Base-by-base conservation (phyloP, 2,113 vertebrate genomes). In the Solea senegalensis region DNA sequence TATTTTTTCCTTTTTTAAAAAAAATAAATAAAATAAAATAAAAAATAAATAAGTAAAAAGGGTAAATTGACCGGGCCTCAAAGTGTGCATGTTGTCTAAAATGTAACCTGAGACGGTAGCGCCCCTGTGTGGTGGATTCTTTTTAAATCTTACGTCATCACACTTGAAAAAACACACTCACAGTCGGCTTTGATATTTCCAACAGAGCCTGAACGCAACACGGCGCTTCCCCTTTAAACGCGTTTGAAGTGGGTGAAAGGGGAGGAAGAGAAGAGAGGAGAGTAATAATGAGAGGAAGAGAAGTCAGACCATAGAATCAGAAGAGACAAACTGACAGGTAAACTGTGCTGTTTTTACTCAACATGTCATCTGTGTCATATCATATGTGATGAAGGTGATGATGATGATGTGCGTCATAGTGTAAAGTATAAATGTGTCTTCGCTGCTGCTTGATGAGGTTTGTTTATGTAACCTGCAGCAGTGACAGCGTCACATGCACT, bases 201-300 rank as follows among this genome's bases (percentile, higher is more conserved):
- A 11, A 50, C 60, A 13, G 52, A 15, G 0, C 73, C 0, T 88
- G 64, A 88, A 86, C 39, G 72, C 74, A 76, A 39, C 82, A 41
- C 10, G n/a, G 74, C 14, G 16, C 85, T 50, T 48, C 4, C 66
- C 67, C 78, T 90, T 87, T 87, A 86, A 86, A 16, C 9, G 77
- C 81, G 51, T 5, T 4, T 54, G 51, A 78, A 66, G 10, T 69
- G 58, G 76, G 71, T 74, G 45, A 86, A 84, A 80, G 66, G 55
- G 72, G 56, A 75, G 39, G 39, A 55, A 43, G 48, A n/a, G 46
- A 54, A 50, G 41, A 48, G 58, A n/a, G 46, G 58, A 50, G 41
- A 48, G 58, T 3, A 54, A 3, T 2, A 11, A 54, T 15, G 54
- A 9, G 54, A 9, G 45, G 48, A 65, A 60, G 43, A 58, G 68